Conservation (phyloP, 2,797 vertebrate genomes). For the Microchirus variegatus region DNA sequence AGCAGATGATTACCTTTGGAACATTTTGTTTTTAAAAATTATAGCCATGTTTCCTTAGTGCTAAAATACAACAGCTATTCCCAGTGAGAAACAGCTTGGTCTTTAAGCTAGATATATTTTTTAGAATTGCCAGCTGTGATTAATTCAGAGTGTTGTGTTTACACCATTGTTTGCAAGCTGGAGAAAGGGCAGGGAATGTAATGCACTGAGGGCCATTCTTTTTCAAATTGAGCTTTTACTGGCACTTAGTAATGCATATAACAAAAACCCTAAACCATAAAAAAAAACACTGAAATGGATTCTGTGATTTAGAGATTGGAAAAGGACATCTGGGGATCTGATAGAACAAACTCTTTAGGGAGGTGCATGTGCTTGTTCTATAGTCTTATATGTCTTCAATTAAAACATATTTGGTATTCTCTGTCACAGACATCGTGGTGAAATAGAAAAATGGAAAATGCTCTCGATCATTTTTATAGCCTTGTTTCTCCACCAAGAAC, state of each 20-base stretch:
- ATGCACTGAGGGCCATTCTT: constrained; percentile 15
- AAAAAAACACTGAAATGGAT: neutral
- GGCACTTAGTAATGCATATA: constrained; percentile 11
- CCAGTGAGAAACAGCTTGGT: constrained; percentile 3
- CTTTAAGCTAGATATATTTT: constrained; percentile 40
- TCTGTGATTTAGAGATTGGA: constrained; percentile 4
- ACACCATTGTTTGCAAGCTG: constrained; percentile 28
- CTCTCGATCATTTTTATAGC: constrained; percentile 31
- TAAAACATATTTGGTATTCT: constrained; percentile 45
- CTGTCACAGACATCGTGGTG: constrained; percentile 18
- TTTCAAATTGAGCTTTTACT: constrained; percentile 36
- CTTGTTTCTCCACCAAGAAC: constrained; percentile 28
- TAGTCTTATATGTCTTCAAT: constrained; percentile 25
- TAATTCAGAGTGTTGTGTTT: constrained; percentile 34
- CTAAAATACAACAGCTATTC: constrained; percentile 16
- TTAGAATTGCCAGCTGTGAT: constrained; percentile 35
- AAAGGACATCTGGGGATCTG: constrained; percentile 1
- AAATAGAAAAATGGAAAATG: constrained; percentile 42
- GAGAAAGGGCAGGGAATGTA: neutral
- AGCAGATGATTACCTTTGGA: constrained; percentile 19
- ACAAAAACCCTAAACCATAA: constrained; percentile 13
- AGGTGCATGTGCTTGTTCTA: constrained; percentile 29
- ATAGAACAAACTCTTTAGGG: constrained; percentile 25
- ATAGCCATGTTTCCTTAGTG: constrained; percentile 21
- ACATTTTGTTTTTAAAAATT: constrained; percentile 22